Conservation (phyloP, 2,888 invertebrate genomes). For the Nesidiocoris tenuis region DNA sequence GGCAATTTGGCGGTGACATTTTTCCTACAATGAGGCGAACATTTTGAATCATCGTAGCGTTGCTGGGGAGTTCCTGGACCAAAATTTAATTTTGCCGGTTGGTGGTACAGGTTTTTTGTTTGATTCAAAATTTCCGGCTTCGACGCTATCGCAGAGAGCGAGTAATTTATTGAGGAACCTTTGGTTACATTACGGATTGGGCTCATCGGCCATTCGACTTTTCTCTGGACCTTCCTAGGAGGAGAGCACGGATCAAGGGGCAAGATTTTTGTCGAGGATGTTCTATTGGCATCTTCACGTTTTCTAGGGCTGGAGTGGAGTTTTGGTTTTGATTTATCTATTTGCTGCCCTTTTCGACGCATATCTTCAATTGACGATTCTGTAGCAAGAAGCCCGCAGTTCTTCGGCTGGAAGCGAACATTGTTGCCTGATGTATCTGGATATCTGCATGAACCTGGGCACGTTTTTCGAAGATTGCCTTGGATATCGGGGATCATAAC, state of each 20-base stretch:
- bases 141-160: neutral
- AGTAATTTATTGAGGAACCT: neutral
- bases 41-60: neutral
- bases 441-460: too few species aligned
- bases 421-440: too few species aligned
- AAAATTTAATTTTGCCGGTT: neutral
- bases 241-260: neutral
- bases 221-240: neutral
- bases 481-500: neutral
- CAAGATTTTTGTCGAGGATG: neutral
- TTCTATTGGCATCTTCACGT: neutral
- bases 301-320: neutral
- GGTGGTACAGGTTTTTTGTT: neutral
- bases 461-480: neutral
- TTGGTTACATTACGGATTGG: neutral
- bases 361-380: constrained; percentile 16
- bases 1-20: neutral
- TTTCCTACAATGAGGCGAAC: too few species aligned
- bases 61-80: neutral
- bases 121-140: too few species aligned
- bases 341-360: neutral
- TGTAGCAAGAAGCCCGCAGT: constrained; percentile 6
- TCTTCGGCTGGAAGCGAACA: constrained; percentile 1
- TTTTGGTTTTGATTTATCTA: neutral
- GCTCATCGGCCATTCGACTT: neutral